These are phyloP conservation scores for Ranitomeya variabilis DNA, from an alignment of 2,113 vertebrate genomes.

Conservation along the genomic window DNA sequence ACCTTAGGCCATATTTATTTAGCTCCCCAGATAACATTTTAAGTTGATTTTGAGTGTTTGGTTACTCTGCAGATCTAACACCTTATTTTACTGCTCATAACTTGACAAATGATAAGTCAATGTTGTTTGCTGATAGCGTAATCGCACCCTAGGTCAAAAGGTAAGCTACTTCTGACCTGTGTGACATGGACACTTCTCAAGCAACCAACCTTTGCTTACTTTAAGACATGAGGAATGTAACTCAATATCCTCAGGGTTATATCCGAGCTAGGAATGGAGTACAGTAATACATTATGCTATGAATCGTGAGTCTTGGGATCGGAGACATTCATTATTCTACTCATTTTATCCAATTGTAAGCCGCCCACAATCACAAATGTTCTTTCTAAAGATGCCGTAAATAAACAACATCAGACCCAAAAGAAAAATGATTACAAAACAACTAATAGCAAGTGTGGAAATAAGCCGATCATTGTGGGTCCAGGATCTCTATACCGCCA, in stretches of 20 bases:
- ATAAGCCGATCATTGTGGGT: too few relatives aligned
- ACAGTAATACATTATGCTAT: not conserved
- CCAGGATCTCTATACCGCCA: too few relatives aligned
- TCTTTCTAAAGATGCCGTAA: too few relatives aligned
- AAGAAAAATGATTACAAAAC: not conserved
- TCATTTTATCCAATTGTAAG: not conserved
- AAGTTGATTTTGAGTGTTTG: not conserved
- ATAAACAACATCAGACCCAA: not conserved
- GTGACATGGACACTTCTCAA: conserved; percentile 40
- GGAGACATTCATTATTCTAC: not conserved
- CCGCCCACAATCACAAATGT: not conserved
- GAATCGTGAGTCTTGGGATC: not conserved
- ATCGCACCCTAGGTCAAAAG: conserved; percentile 3
- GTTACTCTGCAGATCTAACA: not conserved
- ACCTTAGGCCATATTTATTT: not conserved
- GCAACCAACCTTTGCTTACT: conserved; percentile 60
- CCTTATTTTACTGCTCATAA: not conserved
- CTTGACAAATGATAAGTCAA: not conserved
- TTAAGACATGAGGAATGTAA: conserved; percentile 65
- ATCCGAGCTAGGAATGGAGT: conserved; percentile 3
- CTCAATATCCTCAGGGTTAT: conserved; percentile 63
- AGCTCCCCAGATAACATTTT: conserved; percentile 6
- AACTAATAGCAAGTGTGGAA: too few relatives aligned
- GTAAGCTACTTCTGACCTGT: conserved; percentile 31
- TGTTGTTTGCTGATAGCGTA: conserved; percentile 16